phyloP scores from a whole-genome alignment of 2,797 vertebrate genomes.

The Poecilia wingei region DNA sequence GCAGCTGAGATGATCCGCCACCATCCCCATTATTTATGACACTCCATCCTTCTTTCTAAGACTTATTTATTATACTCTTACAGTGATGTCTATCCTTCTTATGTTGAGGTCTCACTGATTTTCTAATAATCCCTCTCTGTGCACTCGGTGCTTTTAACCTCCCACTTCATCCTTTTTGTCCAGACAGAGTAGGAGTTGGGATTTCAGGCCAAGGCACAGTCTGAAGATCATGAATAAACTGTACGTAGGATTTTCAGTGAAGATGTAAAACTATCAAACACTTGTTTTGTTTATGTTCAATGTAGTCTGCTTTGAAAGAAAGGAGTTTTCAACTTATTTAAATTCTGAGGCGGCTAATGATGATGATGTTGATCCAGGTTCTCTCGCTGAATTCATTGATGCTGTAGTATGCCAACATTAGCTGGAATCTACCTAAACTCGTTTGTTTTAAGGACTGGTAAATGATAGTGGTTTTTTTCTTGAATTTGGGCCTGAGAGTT shows the following conservation, averaged over 20 bases:
- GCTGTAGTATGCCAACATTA: not conserved
- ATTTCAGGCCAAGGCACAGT: conserved; percentile 16
- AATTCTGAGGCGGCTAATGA: not conserved
- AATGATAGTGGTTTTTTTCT: not conserved
- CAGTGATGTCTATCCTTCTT: conserved; percentile 4
- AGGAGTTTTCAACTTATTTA: conserved; percentile 2
- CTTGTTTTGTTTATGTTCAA: not conserved
- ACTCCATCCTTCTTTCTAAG: not conserved
- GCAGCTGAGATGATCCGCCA: conserved; percentile 62
- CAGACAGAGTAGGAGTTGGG: conserved; percentile 59
- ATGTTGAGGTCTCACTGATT: not conserved
- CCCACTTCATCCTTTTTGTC: conserved; percentile 48
- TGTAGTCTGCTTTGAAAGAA: not conserved
- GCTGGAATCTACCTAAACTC: not conserved
- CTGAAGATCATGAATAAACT: not conserved
- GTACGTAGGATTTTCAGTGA: not conserved
- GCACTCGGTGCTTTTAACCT: conserved; percentile 26
- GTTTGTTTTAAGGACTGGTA: not conserved
- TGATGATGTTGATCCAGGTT: not conserved
- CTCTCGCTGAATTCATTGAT: not conserved
- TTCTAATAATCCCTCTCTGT: conserved; percentile 16
- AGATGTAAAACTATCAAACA: not conserved
- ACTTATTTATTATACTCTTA: not conserved
- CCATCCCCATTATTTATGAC: conserved; percentile 10
- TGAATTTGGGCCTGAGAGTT: not conserved